Evolutionary conservation across 2,113 vertebrate genomes (phyloP).

Genomic region (Alces alces): DNA sequence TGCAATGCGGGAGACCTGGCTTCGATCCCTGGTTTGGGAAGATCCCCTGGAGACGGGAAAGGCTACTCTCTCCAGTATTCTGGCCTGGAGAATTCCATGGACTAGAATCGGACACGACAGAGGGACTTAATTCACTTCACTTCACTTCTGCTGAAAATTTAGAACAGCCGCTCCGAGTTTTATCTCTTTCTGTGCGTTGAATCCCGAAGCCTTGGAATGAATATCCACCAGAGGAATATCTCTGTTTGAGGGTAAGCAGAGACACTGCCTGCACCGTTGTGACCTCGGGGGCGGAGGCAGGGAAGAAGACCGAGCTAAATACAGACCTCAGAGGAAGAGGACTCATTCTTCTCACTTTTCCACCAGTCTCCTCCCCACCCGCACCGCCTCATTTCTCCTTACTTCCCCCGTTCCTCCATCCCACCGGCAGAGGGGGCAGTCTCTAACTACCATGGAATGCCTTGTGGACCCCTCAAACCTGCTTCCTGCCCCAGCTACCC

Average conservation of each 20-base stretch:
- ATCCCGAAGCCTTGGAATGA: background rate
- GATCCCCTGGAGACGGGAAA: background rate
- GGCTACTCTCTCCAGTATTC: background rate
- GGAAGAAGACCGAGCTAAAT: background rate
- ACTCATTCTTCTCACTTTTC: background rate
- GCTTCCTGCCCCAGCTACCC: background rate
- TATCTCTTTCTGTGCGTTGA: background rate
- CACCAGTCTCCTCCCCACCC: background rate
- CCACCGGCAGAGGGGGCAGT: background rate
- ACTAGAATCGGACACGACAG: background rate
- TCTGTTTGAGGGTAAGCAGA: background rate
- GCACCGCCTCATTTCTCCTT: background rate
- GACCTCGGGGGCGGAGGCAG: background rate
- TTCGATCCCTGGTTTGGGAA: background rate
- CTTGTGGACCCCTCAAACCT: background rate
- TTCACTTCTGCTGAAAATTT: background rate
- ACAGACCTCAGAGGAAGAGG: background rate
- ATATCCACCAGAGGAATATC: background rate
- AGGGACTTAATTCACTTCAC: background rate
- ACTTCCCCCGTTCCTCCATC: accelerated
- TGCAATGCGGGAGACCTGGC: background rate
- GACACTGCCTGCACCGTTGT: background rate
- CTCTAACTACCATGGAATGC: background rate
- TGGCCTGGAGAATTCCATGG: background rate
- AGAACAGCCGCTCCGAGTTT: background rate